Base-by-base conservation (phyloP, 2,797 vertebrate genomes). In the Orestias chungarensis region DNA sequence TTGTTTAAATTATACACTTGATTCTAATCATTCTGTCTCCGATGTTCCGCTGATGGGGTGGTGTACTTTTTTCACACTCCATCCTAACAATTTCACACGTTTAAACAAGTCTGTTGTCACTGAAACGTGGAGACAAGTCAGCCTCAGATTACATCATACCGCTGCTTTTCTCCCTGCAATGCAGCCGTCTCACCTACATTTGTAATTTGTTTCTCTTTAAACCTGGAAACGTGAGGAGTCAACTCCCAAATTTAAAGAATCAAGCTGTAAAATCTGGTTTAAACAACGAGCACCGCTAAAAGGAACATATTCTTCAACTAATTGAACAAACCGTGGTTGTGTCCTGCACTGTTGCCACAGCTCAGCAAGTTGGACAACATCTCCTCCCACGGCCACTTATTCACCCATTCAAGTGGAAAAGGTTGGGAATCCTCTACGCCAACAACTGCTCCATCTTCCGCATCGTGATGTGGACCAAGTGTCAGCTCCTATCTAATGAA, bases 401-500 rank as follows among this genome's bases (percentile, higher is more conserved):
- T 66, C 66, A 31, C 59, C 44, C 57, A 49, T 64, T 68, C 43
- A 18, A 68, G 61, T 67, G 77, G 43, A 61, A 76, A 84, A 86
- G 82, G 87, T 84, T 71, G 40, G 68, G 40, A 76, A 78, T 80
- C 81, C 73, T 79, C 27, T 12, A n/a, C 17, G 23, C 49, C 87
- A 86, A 90, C 64, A 70, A 64, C 67, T 79, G n/a, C 70, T 54
- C 50, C 44, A 52, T 61, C 59, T 44, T 74, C 64, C 64, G 54
- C 40, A 55, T 50, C 7, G 17, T 67, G 18, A 68, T 33, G 69
- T 52, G 44, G 77, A 65, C 74, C 82, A 55, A 20, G 75, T 86
- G 87, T 88, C 83, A 80, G 70, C 75, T 4, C 3, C 69, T 72
- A 47, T 81, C 83, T 88, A 91, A 89, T 88, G 83, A 91, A 90